Base-by-base conservation (phyloP, 2,888 invertebrate species). In the Platerodrilus igneus region DNA sequence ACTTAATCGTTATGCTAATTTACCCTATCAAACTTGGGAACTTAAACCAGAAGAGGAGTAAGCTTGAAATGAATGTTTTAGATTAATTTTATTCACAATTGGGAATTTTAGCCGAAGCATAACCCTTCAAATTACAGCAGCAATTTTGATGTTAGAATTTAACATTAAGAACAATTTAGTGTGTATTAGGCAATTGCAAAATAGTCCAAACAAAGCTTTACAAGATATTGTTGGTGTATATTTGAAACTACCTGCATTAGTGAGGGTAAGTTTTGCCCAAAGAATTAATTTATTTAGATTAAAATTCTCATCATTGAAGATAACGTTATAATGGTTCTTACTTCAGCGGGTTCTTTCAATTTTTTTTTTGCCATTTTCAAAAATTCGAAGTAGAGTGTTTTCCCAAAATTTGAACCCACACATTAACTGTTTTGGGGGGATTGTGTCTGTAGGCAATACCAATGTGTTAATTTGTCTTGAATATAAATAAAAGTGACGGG, bases 11-110 rank as follows among this genome's bases (percentile, higher is more conserved):
- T 89, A 85, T 64, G 76, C 81, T 38, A 90, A 90, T 62, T 69
- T 90, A 57, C 91, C 91, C 0, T 89, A 81, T 61, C 90, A 90
- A 63, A 82, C 82, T 0, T 91, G 89, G 86, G 46, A 46, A 32
- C n/a, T 46, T 3, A 46, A 36, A 27, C 39, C 46, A 4, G 42
- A 46, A 26, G 4, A 8, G 9, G 14, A 46, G 46, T 46, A 37
- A 20, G 13, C 6, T 10, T n/a, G 10, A n/a, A n/a, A n/a, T n/a
- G 6, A 7, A 22, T 10, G 23, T 9, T 10, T 33, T 22, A 21
- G 11, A 23, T 4, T 4, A 4, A 18, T n/a, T n/a, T n/a, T n/a
- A n/a, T 30, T 10, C 20, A 13, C 4, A 13, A 21, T 14, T 11
- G 10, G 8, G 36, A 26, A 33, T 60, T 60, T 36, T 41, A 77